Base-by-base conservation (phyloP, 2,888 invertebrate species). In the Gryllus longicercus region DNA sequence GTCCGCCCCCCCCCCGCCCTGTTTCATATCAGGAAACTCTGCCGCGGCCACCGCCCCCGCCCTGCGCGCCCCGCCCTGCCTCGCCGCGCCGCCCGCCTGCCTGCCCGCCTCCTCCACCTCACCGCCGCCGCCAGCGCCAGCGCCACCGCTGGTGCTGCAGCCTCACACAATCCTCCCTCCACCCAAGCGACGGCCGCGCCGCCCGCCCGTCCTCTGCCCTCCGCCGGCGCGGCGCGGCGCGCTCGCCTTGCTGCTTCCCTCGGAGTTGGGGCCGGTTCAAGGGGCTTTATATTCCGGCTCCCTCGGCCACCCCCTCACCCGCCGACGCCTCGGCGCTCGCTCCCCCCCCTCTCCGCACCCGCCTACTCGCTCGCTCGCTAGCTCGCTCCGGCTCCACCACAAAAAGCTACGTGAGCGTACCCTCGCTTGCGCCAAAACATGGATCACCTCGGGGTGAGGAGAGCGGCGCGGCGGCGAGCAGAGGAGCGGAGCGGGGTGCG, bases 121-220 rank as follows among this genome's bases (percentile, higher is more conserved):
- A 5, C 38, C 38, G 38, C 63, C 63, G 1, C 63, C 63, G 63
- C 63, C 63, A 18, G 38, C 38, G 38, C 38, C 38, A 38, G 38
- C 38, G 38, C 38, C 38, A 38, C 38, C 38, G 38, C 38, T 38
- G 38, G 38, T 38, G 38, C 38, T 38, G 38, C 5, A 38, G 38
- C 63, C 63, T 63, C 63, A 63, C 63, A n/a, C 63, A 63, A 63
- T 63, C 63, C 63, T 63, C 63, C 63, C n/a, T n/a, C n/a, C 63
- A n/a, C 63, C 63, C 16, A 5, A 14, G 16, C 63, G 14, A 18
- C 63, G 5, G 14, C n/a, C 38, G 38, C 5, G 38, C 38, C 51
- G 11, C 63, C 63, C 63, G 14, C n/a, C 63, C 16, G 14, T 63
- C 63, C 63, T n/a, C 63, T n/a, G 63, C 63, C 63, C n/a, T 14